Base-by-base conservation (phyloP, 1,140 invertebrate genomes). In the Cotesia glomerata region DNA sequence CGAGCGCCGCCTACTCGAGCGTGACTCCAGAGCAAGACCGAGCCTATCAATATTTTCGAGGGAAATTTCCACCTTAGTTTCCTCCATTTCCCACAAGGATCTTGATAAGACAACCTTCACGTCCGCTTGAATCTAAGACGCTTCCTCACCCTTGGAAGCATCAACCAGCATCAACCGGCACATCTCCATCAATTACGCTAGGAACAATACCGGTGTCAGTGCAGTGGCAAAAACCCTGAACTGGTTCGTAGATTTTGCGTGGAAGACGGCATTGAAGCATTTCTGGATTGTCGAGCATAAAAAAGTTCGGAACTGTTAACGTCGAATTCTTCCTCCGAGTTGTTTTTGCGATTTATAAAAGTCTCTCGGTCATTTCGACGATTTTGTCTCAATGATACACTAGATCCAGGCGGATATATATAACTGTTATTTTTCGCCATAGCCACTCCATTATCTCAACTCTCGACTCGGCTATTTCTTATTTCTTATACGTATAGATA, bases 41-140 rank as follows among this genome's bases (percentile, higher is more conserved):
- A 86, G 85, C 85, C 85, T 87, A 87, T 86, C 84, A 86, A 86
- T 87, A 87, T 86, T 85, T 86, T 79, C 81, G 81, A 75, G 78
- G 76, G 76, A 83, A 84, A 84, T 83, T 74, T 63, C 72, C 65
- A 78, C 74, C 49, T 75, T 73, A 63, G 71, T 62, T 34, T 70
- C 74, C 66, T 75, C 62, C 74, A 74, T 75, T 68, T 45, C 65
- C 39, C 65, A 34, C 32, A 54, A 36, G 18, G 39, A 45, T 45
- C 26, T 26, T 26, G 26, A 26, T 26, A 26, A 26, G 26, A 26
- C 26, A 2, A 26, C 26, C 26, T 26, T 26, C 26, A 26, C 26
- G 26, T 26, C 26, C 26, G 26, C 26, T 26, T 26, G 1, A 26
- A 26, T 26, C 26, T 26, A 26, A 26, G 26, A 26, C 26, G 26